Conservation (phyloP, 2,113 vertebrate species). For the Grantiella picta region DNA sequence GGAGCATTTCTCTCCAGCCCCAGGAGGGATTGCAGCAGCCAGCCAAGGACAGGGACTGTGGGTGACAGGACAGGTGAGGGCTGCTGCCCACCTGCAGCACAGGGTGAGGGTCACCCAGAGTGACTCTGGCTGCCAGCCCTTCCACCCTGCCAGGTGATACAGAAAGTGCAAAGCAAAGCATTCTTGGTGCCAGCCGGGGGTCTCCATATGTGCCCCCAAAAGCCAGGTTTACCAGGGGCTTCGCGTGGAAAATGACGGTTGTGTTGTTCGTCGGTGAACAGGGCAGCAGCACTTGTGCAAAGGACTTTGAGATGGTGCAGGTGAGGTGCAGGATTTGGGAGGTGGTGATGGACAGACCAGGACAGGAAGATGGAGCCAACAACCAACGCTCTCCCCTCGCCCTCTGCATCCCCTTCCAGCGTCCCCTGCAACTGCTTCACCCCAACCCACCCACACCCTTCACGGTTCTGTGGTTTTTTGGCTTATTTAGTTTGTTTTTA, state of each 20-base stretch:
- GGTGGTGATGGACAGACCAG: neutral
- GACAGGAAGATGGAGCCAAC: neutral
- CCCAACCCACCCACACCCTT: neutral
- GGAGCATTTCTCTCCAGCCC: neutral
- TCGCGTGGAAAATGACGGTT: neutral
- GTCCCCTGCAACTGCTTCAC: neutral
- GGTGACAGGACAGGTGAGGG: neutral
- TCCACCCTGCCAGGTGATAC: neutral
- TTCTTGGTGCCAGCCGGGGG: neutral
- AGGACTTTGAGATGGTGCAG: neutral
- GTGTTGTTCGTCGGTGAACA: accelerated
- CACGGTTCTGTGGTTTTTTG: neutral
- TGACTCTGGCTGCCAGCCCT: neutral
- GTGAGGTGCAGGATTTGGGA: neutral
- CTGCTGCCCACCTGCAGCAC: neutral
- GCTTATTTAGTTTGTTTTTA: constrained; percentile 28
- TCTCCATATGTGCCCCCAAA: neutral
- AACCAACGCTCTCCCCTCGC: neutral
- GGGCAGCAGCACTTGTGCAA: neutral
- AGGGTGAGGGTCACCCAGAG: neutral
- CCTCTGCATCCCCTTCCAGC: neutral
- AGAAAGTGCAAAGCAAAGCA: neutral
- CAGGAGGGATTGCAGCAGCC: neutral
- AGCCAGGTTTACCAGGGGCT: neutral
- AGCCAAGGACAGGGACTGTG: neutral